Evolutionary conservation across 2,888 invertebrate species (phyloP).

Genomic region (Hermaeophaga mercurialis): DNA sequence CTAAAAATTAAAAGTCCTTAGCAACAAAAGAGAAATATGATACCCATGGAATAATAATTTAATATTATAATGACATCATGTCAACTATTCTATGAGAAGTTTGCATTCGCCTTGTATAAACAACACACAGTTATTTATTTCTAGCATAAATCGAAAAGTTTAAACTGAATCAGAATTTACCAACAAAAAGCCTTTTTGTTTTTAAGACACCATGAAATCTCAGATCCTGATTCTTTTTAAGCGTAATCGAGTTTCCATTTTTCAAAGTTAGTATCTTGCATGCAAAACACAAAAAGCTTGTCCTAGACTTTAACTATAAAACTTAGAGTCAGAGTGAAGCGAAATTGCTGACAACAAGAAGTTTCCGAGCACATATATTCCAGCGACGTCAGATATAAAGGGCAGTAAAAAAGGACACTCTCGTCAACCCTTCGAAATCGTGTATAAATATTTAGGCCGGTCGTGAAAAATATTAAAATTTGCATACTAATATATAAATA

Average conservation of each 20-base stretch:
- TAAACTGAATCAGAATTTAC: too few species aligned
- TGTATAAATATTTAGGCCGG: conserved; percentile 1
- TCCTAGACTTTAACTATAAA: conserved; percentile 2
- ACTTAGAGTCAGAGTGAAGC: conserved; percentile 5
- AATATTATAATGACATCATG: too few species aligned
- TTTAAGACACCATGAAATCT: too few species aligned
- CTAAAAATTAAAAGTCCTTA: too few species aligned
- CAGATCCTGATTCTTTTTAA: not conserved
- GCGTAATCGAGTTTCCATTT: not conserved
- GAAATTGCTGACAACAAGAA: conserved; percentile 11
- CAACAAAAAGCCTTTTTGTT: too few species aligned
- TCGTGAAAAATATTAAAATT: not conserved
- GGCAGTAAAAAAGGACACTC: conserved; percentile 16
- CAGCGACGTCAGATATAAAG: not conserved
- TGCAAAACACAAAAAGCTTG: conserved; percentile 4
- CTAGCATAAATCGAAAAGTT: too few species aligned
- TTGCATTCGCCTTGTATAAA: too few species aligned
- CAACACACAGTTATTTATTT: too few species aligned
- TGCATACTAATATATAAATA: too few species aligned
- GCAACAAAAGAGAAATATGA: too few species aligned
- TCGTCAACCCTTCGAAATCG: conserved; percentile 14
- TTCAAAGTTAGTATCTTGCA: not conserved
- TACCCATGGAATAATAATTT: too few species aligned
- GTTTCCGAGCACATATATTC: conserved; percentile 1
- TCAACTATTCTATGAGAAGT: too few species aligned